Base-by-base conservation (phyloP, 2,113 vertebrate species). In the Aythya baeri region DNA sequence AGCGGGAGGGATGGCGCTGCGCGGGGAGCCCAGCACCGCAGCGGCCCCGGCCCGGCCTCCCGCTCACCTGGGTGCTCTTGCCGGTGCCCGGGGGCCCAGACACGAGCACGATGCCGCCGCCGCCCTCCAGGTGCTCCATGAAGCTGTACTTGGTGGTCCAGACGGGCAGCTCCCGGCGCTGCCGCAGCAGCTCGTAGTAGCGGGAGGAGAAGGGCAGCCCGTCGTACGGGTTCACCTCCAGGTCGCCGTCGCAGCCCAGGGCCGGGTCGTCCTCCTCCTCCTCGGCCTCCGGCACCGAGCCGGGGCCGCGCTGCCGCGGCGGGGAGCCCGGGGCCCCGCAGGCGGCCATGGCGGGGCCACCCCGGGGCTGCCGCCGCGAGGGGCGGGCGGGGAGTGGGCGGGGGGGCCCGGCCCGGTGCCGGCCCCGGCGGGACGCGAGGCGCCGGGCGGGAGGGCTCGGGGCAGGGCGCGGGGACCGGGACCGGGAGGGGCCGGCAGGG, bases 201-300 rank as follows among this genome's bases (percentile, higher is more conserved):
- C 98, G 98, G 0, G 99, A 99, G 7, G 99, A 99, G 90, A 99
- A 99, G 61, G 99, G 99, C 84, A 99, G 98, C 44, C 99, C 98
- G 0, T 99, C 99, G 18, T 99, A 99, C 1, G 99, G 99, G 96
- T 99, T 99, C 93, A 99, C 98, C 93, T 99, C 99, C 96, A 99
- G 96, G 82, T 99, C 99, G 83, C 90, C 83, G 0, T 54, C 67
- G 1, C 91, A 95, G 96, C 98, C 98, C 81, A 97, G 94, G 27
- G 94, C 91, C 0, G 92, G 68, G 7, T 94, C 92, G 0, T 81
- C 94, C 0, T 83, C 92, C 22, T 82, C 96, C 57, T 91, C 91
- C 50, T 94, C 95, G 9, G 81, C 81, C 26, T 81, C 83, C 59
- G 46, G 83, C 2, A 11, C 5, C 0, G 83, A 67, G 29, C 59